phyloP scores from a whole-genome alignment of 2,797 vertebrate genomes.

The Galaxias olidus region DNA sequence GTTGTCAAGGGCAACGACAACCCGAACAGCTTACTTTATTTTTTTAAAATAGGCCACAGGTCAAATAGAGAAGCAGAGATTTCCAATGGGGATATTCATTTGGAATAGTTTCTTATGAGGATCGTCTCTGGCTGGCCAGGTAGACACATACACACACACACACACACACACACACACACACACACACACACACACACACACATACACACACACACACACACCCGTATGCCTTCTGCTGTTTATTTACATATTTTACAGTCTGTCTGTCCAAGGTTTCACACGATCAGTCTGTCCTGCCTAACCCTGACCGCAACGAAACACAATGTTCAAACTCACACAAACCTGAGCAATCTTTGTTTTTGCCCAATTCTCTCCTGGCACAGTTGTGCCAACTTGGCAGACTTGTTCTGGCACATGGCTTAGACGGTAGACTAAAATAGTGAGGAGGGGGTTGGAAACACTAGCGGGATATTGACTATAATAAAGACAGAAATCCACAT shows the following conservation, averaged over 20 bases:
- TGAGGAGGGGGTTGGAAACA: too few species aligned
- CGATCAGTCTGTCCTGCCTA: constrained; percentile 49
- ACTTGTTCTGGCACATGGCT: constrained; percentile 24
- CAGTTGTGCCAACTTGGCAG: constrained; percentile 25
- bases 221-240: constrained; percentile 33
- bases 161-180: too few species aligned
- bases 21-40: too few species aligned
- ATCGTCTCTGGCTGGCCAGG: constrained; percentile 16
- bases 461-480: background rate
- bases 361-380: constrained; percentile 31
- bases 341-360: constrained; percentile 38
- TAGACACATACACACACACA: constrained; percentile 54
- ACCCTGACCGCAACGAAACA: constrained; percentile 37
- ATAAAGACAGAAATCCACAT: constrained; percentile 31
- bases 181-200: too few species aligned
- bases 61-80: too few species aligned
- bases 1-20: too few species aligned
- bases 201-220: too few species aligned
- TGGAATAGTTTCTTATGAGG: too few species aligned
- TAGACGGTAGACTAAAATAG: too few species aligned
- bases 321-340: constrained; percentile 49
- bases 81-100: too few species aligned
- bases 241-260: constrained; percentile 57
- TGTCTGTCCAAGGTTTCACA: constrained; percentile 60
- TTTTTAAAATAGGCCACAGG: too few species aligned